phyloP scores from a whole-genome alignment of 2,888 invertebrate genomes.

The Epicampocera succincta region DNA sequence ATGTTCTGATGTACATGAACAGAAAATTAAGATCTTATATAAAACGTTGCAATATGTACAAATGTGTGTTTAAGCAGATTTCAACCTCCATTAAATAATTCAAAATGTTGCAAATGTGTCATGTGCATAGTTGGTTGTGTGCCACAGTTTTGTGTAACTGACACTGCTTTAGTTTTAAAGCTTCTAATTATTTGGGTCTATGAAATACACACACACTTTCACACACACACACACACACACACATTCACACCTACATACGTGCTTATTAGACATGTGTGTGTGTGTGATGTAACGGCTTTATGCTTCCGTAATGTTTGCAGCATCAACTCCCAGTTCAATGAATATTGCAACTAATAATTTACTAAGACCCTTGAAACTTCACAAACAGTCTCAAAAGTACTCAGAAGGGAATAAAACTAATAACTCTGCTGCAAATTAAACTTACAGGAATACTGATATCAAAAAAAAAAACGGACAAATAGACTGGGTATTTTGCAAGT shows the following conservation, averaged over 20 bases:
- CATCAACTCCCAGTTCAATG: slow-evolving; percentile 42
- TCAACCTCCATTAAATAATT: no score
- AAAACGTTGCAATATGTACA: no score
- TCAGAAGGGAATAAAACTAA: slow-evolving; percentile 32
- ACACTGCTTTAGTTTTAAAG: slow-evolving; percentile 45
- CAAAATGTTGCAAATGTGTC: slow-evolving; percentile 24
- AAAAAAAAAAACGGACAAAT: no score
- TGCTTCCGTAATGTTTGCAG: slow-evolving; percentile 14
- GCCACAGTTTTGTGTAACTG: not conserved
- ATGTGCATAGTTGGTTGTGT: not conserved
- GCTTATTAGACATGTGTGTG: not conserved
- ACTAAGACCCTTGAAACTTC: slow-evolving; percentile 34
- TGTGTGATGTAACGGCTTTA: not conserved
- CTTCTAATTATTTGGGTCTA: slow-evolving; percentile 44
- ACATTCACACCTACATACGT: no score
- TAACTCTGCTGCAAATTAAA: no score
- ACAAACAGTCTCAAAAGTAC: slow-evolving; percentile 42
- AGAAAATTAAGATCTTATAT: no score
- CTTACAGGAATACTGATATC: no score
- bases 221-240: not conserved
- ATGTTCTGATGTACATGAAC: no score
- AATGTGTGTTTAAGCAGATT: no score
- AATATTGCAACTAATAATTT: slow-evolving; percentile 45
- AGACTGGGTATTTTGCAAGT: no score
- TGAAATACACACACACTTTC: not conserved